Base-by-base conservation (phyloP, 2,888 invertebrate genomes). In the Heliconius sara region DNA sequence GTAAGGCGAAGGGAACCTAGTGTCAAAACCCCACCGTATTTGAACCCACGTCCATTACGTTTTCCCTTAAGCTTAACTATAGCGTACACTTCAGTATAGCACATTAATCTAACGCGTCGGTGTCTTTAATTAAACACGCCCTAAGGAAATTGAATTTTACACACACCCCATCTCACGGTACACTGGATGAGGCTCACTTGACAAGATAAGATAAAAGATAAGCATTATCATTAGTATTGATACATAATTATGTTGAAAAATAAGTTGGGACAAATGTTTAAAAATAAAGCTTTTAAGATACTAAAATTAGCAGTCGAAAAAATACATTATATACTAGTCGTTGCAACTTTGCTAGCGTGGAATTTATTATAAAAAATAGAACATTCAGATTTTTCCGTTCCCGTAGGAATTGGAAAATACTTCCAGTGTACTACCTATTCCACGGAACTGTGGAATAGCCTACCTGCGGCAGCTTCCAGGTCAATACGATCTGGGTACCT, bases 111-210 rank as follows among this genome's bases (percentile, higher is more conserved):
- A 82, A 81, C 80, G 66, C 79, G 84, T 78, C 81, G 80, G 78
- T 78, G 81, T 85, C 85, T 85, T 85, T 86, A 86, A 86, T 87
- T 86, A 82, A 77, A 67, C 47, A 57, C 60, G 68, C 79, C 76
- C 74, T 75, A 22, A 65, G 81, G 60, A 67, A 75, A 79, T 65
- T 77, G 52, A 76, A 79, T 71, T 80, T 71, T 73, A 57, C 60
- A 66, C 57, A 65, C 75, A 39, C 60, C 77, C 72, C 43, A 67
- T 60, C 52, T 63, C 66, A 65, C 77, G 47, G 70, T 47, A 27
- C 60, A 27, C 78, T 79, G 60, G 78, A 78, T 73, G 66, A 52
- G 78, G 16, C 60, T 70, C n/a, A 57, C 25, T n/a, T 39, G 25
- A n/a, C 57, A n/a, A 73, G 13, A 60, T n/a, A 73, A 60, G 60